Evolutionary conservation across 30 jellyfish, hydroid and myxozoan genomes (phyloP).

Genomic region (Chrysaora quinquecirrha): DNA sequence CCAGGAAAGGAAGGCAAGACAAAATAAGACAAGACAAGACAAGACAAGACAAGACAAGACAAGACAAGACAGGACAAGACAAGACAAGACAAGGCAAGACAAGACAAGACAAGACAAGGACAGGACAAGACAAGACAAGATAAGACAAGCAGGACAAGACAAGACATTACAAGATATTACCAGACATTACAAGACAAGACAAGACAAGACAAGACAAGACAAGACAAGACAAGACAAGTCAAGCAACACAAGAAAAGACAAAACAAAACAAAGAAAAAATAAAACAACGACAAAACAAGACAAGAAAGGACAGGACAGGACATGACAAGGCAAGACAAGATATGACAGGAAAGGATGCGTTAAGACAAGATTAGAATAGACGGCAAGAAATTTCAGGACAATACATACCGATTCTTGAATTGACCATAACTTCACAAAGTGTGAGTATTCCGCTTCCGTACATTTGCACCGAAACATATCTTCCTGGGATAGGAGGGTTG

Average conservation of each 20-base stretch:
- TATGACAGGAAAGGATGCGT: background rate
- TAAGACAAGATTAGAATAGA: background rate
- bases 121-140: background rate
- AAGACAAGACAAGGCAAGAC: background rate
- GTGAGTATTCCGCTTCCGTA: slow-evolving; percentile 92
- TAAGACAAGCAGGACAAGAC: background rate
- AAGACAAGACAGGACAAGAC: background rate
- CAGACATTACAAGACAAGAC: background rate
- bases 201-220: background rate
- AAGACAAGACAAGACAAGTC: background rate
- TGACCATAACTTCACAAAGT: slow-evolving; percentile 96
- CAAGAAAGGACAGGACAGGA: slow-evolving; percentile 12
- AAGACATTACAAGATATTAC: background rate
- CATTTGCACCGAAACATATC: slow-evolving; percentile 94
- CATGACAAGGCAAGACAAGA: background rate
- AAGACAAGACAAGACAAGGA: slow-evolving; percentile 1
- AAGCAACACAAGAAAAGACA: background rate
- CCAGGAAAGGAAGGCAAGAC: background rate
- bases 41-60: background rate
- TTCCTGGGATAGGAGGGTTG: slow-evolving; percentile 98
- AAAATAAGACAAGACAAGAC: background rate
- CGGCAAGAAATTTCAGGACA: background rate
- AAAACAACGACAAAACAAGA: background rate
- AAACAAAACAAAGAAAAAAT: background rate
- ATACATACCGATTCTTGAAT: slow-evolving; percentile 86